Conservation (phyloP, 2,888 invertebrate species). For the Ormia ochracea region DNA sequence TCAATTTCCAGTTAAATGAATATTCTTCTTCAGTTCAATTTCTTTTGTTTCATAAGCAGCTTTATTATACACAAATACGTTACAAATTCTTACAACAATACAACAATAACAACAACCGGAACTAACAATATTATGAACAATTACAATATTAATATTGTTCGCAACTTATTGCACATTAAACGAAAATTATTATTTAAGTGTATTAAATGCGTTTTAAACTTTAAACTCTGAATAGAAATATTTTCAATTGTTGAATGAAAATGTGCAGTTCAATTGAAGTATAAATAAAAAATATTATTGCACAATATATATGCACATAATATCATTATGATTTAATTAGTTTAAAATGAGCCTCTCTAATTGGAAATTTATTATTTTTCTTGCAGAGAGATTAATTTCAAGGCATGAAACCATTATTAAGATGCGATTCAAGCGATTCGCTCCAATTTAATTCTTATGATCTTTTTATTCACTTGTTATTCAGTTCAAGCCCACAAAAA, state of each 20-base stretch:
- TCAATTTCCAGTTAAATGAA: constrained; percentile 70
- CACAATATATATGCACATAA: no score
- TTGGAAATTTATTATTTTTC: no score
- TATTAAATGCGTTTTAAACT: background rate
- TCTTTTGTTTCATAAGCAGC: constrained; percentile 15
- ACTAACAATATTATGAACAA: background rate
- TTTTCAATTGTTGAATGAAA: background rate
- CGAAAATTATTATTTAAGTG: background rate
- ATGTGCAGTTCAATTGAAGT: no score
- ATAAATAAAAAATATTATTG: no score
- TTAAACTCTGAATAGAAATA: background rate
- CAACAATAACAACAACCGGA: background rate
- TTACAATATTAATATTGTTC: constrained; percentile 14
- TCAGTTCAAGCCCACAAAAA: no score
- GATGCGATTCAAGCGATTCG: no score
- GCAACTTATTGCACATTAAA: background rate
- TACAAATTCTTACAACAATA: background rate
- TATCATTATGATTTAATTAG: no score
- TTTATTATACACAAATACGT: constrained; percentile 3
- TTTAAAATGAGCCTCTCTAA: no score
- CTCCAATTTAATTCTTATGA: no score
- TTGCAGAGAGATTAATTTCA: no score
- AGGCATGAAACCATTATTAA: no score
- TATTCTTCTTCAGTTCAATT: constrained; percentile 43
- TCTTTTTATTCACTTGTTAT: no score